These are phyloP conservation scores for Tamandua tetradactyla DNA, from an alignment of 2,797 vertebrate species.

Conservation along the genomic window DNA sequence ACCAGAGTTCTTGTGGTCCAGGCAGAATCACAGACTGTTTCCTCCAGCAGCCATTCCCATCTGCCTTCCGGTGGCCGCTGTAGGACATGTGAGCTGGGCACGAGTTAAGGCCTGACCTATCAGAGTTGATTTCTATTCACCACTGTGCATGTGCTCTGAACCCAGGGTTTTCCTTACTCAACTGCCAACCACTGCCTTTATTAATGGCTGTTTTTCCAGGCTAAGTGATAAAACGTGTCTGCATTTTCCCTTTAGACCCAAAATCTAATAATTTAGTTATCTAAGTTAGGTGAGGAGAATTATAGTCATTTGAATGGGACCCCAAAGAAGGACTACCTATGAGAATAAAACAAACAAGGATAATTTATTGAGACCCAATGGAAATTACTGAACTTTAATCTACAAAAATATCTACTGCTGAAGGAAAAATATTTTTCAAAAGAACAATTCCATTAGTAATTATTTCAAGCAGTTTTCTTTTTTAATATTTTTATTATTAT, in stretches of 20 bases:
- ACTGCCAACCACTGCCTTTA: conserved; percentile 26
- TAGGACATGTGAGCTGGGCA: background rate
- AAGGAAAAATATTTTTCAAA: conserved; percentile 39
- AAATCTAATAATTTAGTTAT: conserved; percentile 54
- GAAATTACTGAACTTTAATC: conserved; percentile 53
- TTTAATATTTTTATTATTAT: too few relatives aligned
- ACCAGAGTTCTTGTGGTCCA: background rate
- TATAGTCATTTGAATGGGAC: conserved; percentile 45
- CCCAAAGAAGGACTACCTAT: background rate
- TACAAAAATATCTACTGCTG: conserved; percentile 20
- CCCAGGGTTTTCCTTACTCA: background rate
- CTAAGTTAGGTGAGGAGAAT: background rate
- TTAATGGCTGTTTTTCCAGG: conserved; percentile 19
- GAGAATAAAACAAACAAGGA: conserved; percentile 53
- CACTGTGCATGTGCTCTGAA: conserved; percentile 18
- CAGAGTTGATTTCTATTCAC: background rate
- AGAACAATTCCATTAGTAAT: conserved; percentile 42
- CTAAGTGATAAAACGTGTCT: conserved; percentile 57
- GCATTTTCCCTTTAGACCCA: conserved; percentile 29
- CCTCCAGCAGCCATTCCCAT: background rate
- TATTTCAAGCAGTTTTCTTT: conserved; percentile 38
- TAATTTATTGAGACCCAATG: background rate
- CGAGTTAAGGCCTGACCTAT: background rate
- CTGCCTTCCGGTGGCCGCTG: background rate
- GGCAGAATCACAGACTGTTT: conserved; percentile 16